Conservation (phyloP, 2,888 invertebrate species). For the Cryptocheilus praepositus region DNA sequence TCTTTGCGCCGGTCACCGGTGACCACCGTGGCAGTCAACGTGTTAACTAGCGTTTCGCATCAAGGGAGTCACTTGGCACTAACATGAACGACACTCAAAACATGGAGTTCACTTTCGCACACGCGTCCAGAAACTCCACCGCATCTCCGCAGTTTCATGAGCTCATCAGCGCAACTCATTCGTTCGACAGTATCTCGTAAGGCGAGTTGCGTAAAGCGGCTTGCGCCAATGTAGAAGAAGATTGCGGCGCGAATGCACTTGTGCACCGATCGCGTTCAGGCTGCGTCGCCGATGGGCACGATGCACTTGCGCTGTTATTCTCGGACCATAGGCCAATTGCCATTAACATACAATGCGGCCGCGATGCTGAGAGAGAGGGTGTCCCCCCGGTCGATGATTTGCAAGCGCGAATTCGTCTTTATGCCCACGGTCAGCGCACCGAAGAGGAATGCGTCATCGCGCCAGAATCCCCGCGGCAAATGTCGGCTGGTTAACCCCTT, state of each 20-base stretch:
- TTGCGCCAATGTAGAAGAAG: not conserved
- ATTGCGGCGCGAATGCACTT: slow-evolving; percentile 23
- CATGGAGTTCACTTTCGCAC: too few species aligned
- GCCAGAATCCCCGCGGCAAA: too few species aligned
- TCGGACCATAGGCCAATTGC: slow-evolving; percentile 42
- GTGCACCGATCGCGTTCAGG: not conserved
- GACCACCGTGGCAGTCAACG: too few species aligned
- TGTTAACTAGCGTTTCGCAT: too few species aligned
- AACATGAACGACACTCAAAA: too few species aligned
- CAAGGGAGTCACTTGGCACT: too few species aligned
- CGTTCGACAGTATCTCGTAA: too few species aligned
- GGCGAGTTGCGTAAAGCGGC: not conserved
- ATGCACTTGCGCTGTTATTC: slow-evolving; percentile 48
- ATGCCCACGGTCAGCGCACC: not conserved
- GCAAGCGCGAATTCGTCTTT: slow-evolving; percentile 5
- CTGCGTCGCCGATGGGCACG: slow-evolving; percentile 8
- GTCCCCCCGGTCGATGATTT: slow-evolving; percentile 6
- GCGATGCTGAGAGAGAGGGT: not conserved
- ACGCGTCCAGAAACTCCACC: too few species aligned
- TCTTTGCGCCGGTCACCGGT: too few species aligned
- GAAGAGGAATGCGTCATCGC: not conserved
- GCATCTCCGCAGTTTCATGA: too few species aligned
- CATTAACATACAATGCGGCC: slow-evolving; percentile 62
- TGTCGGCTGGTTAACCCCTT: too few species aligned
- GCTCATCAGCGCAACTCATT: too few species aligned